A percentile compares a stretch with the other conserved stretches of the same genome.
Evolutionary conservation across 2,888 invertebrate genomes (phyloP).

Genomic region (Macrosoma leucophasiata): DNA sequence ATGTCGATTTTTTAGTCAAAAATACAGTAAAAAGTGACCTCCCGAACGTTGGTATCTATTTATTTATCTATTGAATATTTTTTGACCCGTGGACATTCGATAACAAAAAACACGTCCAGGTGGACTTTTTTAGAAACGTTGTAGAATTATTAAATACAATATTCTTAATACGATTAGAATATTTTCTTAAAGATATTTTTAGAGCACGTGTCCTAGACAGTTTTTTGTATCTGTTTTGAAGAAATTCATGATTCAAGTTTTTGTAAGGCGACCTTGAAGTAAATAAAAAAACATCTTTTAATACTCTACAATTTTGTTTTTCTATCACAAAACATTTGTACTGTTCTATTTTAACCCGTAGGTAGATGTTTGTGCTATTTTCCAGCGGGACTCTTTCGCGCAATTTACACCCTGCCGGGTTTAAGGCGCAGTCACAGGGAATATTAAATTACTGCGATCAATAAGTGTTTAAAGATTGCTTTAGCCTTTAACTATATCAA

Average conservation of each 20-base stretch:
- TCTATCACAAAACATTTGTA: conserved; percentile 2
- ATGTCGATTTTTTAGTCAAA: conserved; percentile 58
- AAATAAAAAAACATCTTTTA: neutral
- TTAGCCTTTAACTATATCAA: too few relatives aligned
- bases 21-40: conserved; percentile 63
- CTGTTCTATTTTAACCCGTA: conserved; percentile 12
- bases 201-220: conserved; percentile 4
- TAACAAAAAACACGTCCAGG: conserved; percentile 60
- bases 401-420: conserved; percentile 61
- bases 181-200: conserved; percentile 10
- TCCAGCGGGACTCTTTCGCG: conserved; percentile 32
- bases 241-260: neutral
- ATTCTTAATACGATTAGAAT: conserved; percentile 7
- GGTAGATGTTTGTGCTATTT: conserved; percentile 3
- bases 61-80: conserved; percentile 59
- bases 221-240: neutral
- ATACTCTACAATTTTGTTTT: conserved; percentile 3
- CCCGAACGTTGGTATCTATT: conserved; percentile 56
- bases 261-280: too few relatives aligned
- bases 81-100: conserved; percentile 65
- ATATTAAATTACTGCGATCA: too few relatives aligned
- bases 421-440: conserved; percentile 38
- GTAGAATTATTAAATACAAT: conserved; percentile 13
- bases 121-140: conserved; percentile 51
- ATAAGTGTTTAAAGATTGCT: too few relatives aligned